Evolutionary conservation across 2,888 invertebrate genomes (phyloP).

Genomic region (Hyposoter didymator): DNA sequence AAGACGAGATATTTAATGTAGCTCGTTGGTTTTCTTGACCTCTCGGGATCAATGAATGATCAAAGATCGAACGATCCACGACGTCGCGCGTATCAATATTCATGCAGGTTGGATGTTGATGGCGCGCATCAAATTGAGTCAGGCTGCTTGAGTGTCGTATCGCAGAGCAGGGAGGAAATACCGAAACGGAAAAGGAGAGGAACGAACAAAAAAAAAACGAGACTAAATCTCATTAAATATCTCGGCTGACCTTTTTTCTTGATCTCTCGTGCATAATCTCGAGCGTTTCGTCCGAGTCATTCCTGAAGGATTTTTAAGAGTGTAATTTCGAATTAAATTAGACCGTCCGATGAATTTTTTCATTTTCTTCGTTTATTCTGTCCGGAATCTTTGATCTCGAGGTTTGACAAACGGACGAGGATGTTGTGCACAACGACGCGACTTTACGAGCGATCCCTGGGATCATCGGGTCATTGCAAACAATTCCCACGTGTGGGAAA

Average conservation of each 20-base stretch:
- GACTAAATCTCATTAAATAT: slow-evolving; percentile 35
- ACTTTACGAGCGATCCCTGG: slow-evolving; percentile 77
- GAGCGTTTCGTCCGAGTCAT: slow-evolving; percentile 13
- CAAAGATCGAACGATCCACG: slow-evolving; percentile 65
- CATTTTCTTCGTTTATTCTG: neutral
- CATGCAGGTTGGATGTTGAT: slow-evolving; percentile 55
- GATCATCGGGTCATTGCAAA: slow-evolving; percentile 82
- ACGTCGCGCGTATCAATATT: slow-evolving; percentile 67
- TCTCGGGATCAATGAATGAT: slow-evolving; percentile 81
- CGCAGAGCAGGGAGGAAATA: slow-evolving; percentile 13
- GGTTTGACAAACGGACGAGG: slow-evolving; percentile 67
- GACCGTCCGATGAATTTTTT: neutral
- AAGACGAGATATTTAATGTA: slow-evolving; percentile 50
- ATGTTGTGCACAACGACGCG: slow-evolving; percentile 76
- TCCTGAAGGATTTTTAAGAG: neutral
- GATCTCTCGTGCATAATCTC: slow-evolving; percentile 33
- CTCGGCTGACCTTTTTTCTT: slow-evolving; percentile 41
- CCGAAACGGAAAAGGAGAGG: slow-evolving; percentile 17
- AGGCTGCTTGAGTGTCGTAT: neutral
- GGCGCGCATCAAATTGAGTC: slow-evolving; percentile 34
- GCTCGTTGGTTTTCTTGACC: slow-evolving; percentile 79
- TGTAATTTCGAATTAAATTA: neutral
- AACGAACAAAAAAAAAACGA: slow-evolving; percentile 4
- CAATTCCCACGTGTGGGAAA: slow-evolving; percentile 83
- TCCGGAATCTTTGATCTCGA: slow-evolving; percentile 40